Percentiles rank a stretch among this genome's conserved stretches.
These are phyloP conservation scores for Trachemys scripta DNA, from an alignment of 2,113 vertebrate species.

Conservation along the genomic window DNA sequence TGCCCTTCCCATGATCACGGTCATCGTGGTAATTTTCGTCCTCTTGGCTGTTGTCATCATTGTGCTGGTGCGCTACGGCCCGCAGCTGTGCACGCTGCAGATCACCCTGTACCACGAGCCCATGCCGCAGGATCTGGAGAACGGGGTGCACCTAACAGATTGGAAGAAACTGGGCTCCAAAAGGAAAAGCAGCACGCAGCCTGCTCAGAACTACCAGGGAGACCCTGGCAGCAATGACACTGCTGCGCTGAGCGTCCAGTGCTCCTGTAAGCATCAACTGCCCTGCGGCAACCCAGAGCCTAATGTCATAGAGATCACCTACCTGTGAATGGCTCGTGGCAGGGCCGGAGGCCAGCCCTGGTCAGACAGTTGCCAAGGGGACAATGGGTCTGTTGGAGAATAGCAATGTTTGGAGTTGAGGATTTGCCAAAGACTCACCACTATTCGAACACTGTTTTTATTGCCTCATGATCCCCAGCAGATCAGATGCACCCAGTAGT, in stretches of 20 bases:
- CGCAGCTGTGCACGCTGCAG: conserved; percentile 68
- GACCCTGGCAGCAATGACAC: not conserved
- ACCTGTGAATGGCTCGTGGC: conserved; percentile 61
- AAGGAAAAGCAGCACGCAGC: not conserved
- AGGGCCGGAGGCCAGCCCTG: not conserved
- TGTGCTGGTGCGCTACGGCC: conserved; percentile 71
- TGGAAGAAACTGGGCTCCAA: conserved; percentile 65
- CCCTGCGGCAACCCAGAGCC: not conserved
- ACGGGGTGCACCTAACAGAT: conserved; percentile 57
- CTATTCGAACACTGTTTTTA: fast-evolving
- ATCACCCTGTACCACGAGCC: conserved; percentile 58
- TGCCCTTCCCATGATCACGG: conserved; percentile 62
- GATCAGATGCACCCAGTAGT: not conserved
- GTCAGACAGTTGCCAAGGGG: not conserved
- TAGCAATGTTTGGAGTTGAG: too few species aligned
- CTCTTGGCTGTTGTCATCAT: conserved; percentile 80
- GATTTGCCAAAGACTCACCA: fast-evolving
- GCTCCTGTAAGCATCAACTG: conserved; percentile 30
- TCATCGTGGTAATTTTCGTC: conserved; percentile 68
- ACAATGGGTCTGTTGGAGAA: not conserved
- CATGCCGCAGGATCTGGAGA: conserved; percentile 58
- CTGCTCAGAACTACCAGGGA: not conserved
- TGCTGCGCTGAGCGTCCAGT: not conserved
- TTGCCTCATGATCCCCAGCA: not conserved
- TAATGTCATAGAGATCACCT: conserved; percentile 74